Percentiles rank a stretch among this genome's conserved stretches.
These are phyloP conservation scores for Sebastolobus altivelis DNA, from an alignment of 2,797 vertebrate genomes.

Conservation along the genomic window DNA sequence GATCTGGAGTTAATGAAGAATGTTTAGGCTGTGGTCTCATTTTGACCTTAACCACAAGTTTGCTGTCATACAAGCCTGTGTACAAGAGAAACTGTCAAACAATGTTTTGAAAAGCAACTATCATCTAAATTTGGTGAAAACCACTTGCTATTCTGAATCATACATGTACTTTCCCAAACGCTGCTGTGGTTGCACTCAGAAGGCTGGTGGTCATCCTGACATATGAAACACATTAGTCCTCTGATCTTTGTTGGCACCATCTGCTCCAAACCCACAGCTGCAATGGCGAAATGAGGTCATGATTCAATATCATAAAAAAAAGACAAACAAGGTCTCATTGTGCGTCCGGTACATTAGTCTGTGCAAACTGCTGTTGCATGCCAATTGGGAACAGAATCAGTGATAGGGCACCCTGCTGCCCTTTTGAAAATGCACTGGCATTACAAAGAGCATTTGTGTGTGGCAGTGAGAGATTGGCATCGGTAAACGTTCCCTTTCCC, in stretches of 20 bases:
- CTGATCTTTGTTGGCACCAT: slow-evolving; percentile 64
- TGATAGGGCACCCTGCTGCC: slow-evolving; percentile 69
- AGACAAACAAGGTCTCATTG: slow-evolving; percentile 78
- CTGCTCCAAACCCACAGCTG: slow-evolving; percentile 72
- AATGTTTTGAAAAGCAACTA: slow-evolving; percentile 35
- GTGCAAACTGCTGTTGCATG: slow-evolving; percentile 68
- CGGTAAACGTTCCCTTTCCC: slow-evolving; percentile 47
- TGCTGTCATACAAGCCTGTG: slow-evolving; percentile 8
- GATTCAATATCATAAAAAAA: slow-evolving; percentile 67
- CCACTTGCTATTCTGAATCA: slow-evolving; percentile 64
- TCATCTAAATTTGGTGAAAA: slow-evolving; percentile 64
- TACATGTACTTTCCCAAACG: slow-evolving; percentile 48
- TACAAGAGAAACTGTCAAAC: slow-evolving; percentile 55
- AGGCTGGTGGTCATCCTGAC: slow-evolving; percentile 59
- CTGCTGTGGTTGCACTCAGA: slow-evolving; percentile 50
- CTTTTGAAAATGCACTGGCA: slow-evolving; percentile 66
- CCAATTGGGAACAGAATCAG: slow-evolving; percentile 78
- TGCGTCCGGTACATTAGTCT: slow-evolving; percentile 65
- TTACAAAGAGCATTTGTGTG: slow-evolving; percentile 79
- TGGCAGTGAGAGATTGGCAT: slow-evolving; percentile 68
- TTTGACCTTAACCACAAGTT: slow-evolving; percentile 35
- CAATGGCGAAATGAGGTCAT: slow-evolving; percentile 71
- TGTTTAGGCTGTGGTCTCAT: slow-evolving; percentile 57
- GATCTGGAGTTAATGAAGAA: slow-evolving; percentile 45
- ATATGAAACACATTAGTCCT: slow-evolving; percentile 73